A percentile compares a stretch with the other conserved stretches of the same genome.
These are phyloP conservation scores for Luehdorfia chinensis DNA, from an alignment of 1,140 invertebrate genomes.

Conservation along the genomic window DNA sequence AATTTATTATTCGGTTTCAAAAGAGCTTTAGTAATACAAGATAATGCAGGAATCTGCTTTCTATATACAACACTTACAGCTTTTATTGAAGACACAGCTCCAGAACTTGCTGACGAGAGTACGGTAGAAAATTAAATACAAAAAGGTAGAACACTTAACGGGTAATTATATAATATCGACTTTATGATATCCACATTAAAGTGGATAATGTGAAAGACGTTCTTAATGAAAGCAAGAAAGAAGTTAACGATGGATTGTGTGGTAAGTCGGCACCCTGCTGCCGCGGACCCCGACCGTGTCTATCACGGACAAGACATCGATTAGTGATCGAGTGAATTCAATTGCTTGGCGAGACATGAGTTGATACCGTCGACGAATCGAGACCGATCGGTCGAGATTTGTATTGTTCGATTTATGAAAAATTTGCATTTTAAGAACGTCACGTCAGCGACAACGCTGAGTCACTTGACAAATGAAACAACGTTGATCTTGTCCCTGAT, in stretches of 20 bases:
- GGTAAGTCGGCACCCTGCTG: constrained; percentile 76
- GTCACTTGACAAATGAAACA: constrained; percentile 74
- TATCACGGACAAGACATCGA: constrained; percentile 76
- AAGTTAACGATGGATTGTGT: constrained; percentile 77
- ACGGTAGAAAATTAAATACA: constrained; percentile 71
- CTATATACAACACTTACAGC: constrained; percentile 45
- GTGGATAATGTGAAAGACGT: constrained; percentile 53
- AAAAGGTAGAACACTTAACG: constrained; percentile 64
- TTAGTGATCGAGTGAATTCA: constrained; percentile 77
- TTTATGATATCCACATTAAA: constrained; percentile 44
- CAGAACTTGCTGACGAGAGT: constrained; percentile 65
- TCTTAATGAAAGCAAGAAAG: constrained; percentile 73
- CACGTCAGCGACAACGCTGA: constrained; percentile 73
- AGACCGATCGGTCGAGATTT: constrained; percentile 62
- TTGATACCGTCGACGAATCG: constrained; percentile 68
- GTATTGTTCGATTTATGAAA: constrained; percentile 73
- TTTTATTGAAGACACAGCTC: constrained; percentile 38
- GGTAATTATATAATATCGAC: constrained; percentile 48
- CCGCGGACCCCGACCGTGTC: constrained; percentile 69
- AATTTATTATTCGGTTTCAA: constrained; percentile 42
- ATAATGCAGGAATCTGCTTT: constrained; percentile 42
- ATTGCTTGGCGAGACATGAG: constrained; percentile 70
- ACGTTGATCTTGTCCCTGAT: constrained; percentile 62
- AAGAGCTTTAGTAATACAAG: constrained; percentile 33
- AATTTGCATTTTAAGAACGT: constrained; percentile 76